phyloP scores from a whole-genome alignment of 35 echinoderm and acorn worm genomes.

The Diadema setosum region DNA sequence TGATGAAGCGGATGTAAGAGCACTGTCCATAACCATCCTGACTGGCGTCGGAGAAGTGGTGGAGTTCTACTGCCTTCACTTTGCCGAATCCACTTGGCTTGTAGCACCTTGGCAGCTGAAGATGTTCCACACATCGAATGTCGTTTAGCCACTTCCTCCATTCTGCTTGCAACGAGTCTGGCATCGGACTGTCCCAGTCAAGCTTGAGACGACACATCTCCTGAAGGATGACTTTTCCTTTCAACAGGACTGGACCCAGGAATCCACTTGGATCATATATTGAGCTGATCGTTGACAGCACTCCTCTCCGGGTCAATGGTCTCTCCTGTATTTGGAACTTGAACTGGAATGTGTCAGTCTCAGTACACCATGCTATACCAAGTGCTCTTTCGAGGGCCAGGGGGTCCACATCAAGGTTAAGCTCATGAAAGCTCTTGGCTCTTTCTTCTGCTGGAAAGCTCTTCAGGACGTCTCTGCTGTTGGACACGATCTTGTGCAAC shows the following conservation, averaged over 20 bases:
- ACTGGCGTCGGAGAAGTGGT: slow-evolving; percentile 23
- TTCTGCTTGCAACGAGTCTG: background rate
- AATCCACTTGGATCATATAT: slow-evolving; percentile 36
- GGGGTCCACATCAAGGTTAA: background rate
- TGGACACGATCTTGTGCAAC: slow-evolving; percentile 70
- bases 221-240: slow-evolving; percentile 36
- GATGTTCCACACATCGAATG: background rate
- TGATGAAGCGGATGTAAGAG: slow-evolving; percentile 14
- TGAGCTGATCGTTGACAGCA: slow-evolving; percentile 43
- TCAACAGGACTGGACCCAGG: slow-evolving; percentile 1
- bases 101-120: slow-evolving; percentile 24
- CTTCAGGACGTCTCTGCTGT: slow-evolving; percentile 30
- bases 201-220: slow-evolving; percentile 23
- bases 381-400: slow-evolving; percentile 58
- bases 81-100: slow-evolving; percentile 13
- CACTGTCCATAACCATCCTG: slow-evolving; percentile 37
- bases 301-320: slow-evolving; percentile 37
- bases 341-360: slow-evolving; percentile 41
- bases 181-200: slow-evolving; percentile 32
- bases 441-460: slow-evolving; percentile 14
- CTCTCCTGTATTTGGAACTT: slow-evolving; percentile 1
- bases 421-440: slow-evolving; percentile 4
- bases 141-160: slow-evolving; percentile 19
- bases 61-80: too few species aligned
- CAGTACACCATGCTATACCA: slow-evolving; percentile 42